Evolutionary conservation across 2,113 vertebrate genomes (phyloP).

Genomic region (Cranoglanis bouderius): DNA sequence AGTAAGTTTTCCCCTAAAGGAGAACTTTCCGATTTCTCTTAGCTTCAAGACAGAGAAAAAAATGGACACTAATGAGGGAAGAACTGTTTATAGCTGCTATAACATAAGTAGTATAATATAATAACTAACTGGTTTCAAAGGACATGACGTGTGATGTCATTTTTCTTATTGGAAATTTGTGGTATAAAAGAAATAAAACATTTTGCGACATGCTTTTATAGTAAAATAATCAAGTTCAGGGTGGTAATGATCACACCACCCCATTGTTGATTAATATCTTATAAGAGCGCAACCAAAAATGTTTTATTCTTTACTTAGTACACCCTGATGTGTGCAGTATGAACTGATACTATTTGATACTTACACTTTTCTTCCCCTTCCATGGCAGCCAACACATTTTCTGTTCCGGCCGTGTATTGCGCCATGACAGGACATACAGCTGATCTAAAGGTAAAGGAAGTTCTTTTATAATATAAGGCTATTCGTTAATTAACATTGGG

Average conservation of each 20-base stretch:
- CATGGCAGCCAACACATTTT: conserved; percentile 66
- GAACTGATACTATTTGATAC: not conserved
- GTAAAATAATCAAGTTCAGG: not conserved
- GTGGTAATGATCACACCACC: not conserved
- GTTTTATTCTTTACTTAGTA: not conserved
- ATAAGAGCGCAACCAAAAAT: not conserved
- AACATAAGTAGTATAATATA: not conserved
- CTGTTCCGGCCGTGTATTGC: conserved; percentile 54
- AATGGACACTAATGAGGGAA: not conserved
- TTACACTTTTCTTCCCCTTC: conserved; percentile 67
- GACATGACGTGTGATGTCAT: not conserved
- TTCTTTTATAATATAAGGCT: not conserved
- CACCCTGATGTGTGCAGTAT: not conserved
- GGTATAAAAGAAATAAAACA: not conserved
- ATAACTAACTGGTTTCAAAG: not conserved
- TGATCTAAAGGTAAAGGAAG: conserved; percentile 56
- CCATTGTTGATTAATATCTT: not conserved
- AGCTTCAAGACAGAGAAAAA: not conserved
- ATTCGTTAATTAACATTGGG: not conserved
- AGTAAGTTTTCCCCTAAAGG: not conserved
- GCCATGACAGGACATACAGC: conserved; percentile 67
- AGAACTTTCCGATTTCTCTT: not conserved
- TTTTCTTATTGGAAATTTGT: not conserved
- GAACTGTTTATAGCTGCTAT: not conserved
- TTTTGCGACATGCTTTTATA: not conserved